A percentile compares a stretch with the other conserved stretches of the same genome.
These are phyloP conservation scores for Vidua chalybeata DNA, from an alignment of 2,113 vertebrate genomes.

Conservation along the genomic window DNA sequence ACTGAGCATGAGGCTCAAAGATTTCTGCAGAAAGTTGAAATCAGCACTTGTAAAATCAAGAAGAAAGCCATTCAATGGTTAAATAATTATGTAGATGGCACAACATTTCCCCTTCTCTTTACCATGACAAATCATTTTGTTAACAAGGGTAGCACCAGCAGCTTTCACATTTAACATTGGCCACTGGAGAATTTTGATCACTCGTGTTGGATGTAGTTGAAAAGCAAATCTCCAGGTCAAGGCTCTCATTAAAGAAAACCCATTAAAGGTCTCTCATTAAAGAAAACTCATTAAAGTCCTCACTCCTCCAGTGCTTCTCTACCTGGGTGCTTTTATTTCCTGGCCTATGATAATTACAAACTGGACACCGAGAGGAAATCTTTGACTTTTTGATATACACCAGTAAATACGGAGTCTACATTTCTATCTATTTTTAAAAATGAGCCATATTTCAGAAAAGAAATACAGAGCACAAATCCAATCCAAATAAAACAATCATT, in stretches of 20 bases:
- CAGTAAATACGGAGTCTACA: not conserved
- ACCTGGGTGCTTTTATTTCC: not conserved
- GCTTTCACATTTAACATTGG: not conserved
- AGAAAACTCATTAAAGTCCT: not conserved
- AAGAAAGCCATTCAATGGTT: not conserved
- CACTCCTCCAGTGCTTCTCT: not conserved
- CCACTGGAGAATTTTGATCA: not conserved
- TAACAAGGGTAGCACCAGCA: not conserved
- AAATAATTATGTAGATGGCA: not conserved
- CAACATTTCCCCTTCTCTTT: not conserved
- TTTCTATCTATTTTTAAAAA: not conserved
- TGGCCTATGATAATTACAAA: not conserved
- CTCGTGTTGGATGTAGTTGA: not conserved
- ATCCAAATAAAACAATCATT: not conserved
- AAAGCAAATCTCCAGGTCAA: not conserved
- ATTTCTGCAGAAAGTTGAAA: not conserved
- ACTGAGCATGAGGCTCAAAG: not conserved
- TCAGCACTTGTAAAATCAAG: not conserved
- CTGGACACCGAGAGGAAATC: not conserved
- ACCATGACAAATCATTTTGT: not conserved
- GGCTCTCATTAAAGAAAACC: not conserved
- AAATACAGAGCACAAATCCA: not conserved
- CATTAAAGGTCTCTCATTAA: not conserved
- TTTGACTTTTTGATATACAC: not conserved
- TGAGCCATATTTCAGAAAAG: not conserved